Evolutionary conservation across 2,113 vertebrate species (phyloP).

Genomic region (Gasterosteus aculeatus): DNA sequence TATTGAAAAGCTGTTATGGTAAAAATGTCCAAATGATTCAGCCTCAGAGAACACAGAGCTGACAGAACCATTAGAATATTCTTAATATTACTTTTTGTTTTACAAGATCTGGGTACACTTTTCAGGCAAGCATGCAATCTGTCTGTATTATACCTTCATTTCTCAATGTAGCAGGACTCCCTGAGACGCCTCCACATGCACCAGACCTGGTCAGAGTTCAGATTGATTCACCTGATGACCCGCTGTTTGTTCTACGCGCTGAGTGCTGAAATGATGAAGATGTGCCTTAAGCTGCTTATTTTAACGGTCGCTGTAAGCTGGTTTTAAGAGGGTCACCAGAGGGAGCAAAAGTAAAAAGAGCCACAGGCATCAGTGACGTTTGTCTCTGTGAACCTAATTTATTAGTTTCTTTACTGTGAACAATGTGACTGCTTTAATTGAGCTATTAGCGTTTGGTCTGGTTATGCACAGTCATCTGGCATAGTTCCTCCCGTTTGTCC

Average conservation of each 20-base stretch:
- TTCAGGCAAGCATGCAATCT: not conserved
- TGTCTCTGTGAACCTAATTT: constrained; percentile 2
- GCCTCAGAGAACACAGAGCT: not conserved
- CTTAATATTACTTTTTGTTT: not conserved
- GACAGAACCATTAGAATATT: not conserved
- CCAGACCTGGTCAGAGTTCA: constrained; percentile 14
- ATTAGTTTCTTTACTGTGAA: constrained; percentile 29
- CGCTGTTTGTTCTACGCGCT: constrained; percentile 23
- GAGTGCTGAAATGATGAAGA: constrained; percentile 16
- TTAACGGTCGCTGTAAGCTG: constrained; percentile 2
- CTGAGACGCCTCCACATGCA: not conserved
- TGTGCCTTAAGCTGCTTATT: constrained; percentile 3
- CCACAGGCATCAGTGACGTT: not conserved
- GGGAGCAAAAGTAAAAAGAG: not conserved
- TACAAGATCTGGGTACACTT: not conserved
- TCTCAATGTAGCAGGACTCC: not conserved
- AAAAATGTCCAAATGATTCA: constrained; percentile 12
- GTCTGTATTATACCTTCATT: not conserved
- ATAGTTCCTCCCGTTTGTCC: constrained; percentile 22
- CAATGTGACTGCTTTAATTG: constrained; percentile 32
- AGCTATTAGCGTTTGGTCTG: constrained; percentile 15
- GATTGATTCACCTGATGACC: not conserved
- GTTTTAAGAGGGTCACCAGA: constrained; percentile 11
- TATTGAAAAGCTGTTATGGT: not conserved
- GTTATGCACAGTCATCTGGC: constrained; percentile 21